A percentile compares a stretch with the other conserved stretches of the same genome.
Conservation (phyloP, 2,888 invertebrate species). For the Orthosia incerta region DNA sequence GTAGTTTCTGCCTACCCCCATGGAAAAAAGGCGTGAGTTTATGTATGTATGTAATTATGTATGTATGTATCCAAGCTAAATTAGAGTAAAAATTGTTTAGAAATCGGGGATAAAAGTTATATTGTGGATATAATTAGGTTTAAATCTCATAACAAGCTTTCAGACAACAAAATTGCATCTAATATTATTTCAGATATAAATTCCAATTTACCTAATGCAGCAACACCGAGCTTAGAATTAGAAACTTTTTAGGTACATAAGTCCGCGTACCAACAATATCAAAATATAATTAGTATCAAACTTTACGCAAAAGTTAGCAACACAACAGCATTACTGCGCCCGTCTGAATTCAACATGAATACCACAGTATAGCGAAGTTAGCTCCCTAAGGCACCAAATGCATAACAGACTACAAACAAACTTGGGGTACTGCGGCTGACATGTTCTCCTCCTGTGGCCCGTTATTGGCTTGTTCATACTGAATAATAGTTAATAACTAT, state of each 20-base stretch:
- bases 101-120: neutral
- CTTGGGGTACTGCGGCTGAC: conserved; percentile 58
- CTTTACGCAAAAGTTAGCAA: conserved; percentile 55
- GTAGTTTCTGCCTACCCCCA: too few relatives aligned
- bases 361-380: conserved; percentile 59
- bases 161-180: neutral
- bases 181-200: conserved; percentile 11
- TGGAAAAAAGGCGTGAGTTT: too few relatives aligned
- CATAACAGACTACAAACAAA: conserved; percentile 65
- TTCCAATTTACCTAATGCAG: conserved; percentile 55
- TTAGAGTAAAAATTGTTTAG: too few relatives aligned
- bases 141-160: neutral
- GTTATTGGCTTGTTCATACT: conserved; percentile 52
- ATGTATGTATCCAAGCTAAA: too few relatives aligned
- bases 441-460: conserved; percentile 48
- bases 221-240: conserved; percentile 42
- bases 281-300: conserved; percentile 60
- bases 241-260: conserved; percentile 39
- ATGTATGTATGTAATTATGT: too few relatives aligned
- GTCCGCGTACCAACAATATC: conserved; percentile 29
- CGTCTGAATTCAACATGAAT: conserved; percentile 59
- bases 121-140: neutral
- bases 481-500: conserved; percentile 48
- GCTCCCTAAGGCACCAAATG: conserved; percentile 69
- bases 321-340: conserved; percentile 54